These are phyloP conservation scores for Cromileptes altivelis DNA, from an alignment of 2,113 vertebrate species.

Conservation along the genomic window DNA sequence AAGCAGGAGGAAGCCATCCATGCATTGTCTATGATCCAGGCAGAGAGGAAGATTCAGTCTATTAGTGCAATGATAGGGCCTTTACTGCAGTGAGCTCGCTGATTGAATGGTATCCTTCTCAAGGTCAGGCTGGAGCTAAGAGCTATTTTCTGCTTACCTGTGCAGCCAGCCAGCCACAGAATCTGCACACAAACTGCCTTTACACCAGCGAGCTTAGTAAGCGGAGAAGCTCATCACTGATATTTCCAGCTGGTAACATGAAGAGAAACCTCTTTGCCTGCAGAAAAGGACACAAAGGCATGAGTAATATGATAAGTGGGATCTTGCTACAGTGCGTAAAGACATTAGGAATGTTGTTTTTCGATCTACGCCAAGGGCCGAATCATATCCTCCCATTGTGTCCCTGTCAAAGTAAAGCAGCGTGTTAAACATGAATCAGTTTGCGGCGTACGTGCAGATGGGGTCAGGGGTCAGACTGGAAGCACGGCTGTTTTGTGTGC, in stretches of 20 bases:
- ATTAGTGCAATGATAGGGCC: conserved; percentile 79
- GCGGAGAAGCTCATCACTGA: conserved; percentile 71
- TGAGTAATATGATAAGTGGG: conserved; percentile 75
- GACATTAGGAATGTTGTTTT: conserved; percentile 72
- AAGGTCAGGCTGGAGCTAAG: conserved; percentile 80
- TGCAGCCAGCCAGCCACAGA: conserved; percentile 75
- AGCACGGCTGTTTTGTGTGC: conserved; percentile 67
- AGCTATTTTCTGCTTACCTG: conserved; percentile 84
- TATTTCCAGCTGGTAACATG: conserved; percentile 80
- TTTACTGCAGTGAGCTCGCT: conserved; percentile 71
- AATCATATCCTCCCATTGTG: conserved; percentile 68
- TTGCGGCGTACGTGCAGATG: conserved; percentile 32
- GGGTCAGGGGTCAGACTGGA: conserved; percentile 61
- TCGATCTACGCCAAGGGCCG: conserved; percentile 45
- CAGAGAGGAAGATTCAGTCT: conserved; percentile 74
- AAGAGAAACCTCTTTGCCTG: conserved; percentile 75
- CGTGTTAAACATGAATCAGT: conserved; percentile 54
- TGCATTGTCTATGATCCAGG: conserved; percentile 73
- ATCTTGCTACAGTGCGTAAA: conserved; percentile 58
- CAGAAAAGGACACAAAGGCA: conserved; percentile 75
- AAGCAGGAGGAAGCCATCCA: conserved; percentile 72
- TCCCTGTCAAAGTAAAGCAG: conserved; percentile 63
- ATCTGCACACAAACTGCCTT: conserved; percentile 77
- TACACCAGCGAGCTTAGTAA: conserved; percentile 70
- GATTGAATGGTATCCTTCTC: conserved; percentile 80